phyloP scores from a whole-genome alignment of 2,888 invertebrate species.

The Nomada flava region DNA sequence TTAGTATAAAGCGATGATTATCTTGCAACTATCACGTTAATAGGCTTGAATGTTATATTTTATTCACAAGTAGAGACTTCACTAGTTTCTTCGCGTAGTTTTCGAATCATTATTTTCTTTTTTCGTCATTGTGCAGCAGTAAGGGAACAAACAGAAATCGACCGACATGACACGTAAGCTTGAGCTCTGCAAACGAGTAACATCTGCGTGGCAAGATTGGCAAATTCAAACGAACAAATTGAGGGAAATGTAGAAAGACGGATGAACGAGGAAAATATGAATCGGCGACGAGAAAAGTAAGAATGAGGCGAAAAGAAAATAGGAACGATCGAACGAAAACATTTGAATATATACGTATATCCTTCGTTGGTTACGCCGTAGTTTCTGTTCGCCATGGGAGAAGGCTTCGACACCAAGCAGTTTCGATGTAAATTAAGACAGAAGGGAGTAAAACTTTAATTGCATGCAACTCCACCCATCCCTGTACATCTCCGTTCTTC shows the following conservation, averaged over 20 bases:
- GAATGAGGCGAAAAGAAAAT: slow-evolving; percentile 16
- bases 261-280: background rate
- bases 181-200: background rate
- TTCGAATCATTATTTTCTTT: no score
- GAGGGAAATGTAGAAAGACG: background rate
- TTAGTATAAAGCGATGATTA: no score
- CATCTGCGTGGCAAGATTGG: no score
- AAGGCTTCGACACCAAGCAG: slow-evolving; percentile 69
- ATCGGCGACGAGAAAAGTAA: background rate
- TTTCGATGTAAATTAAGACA: slow-evolving; percentile 73
- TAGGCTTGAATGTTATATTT: no score
- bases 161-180: no score
- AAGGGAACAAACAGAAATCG: no score
- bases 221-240: no score
- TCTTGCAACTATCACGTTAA: no score
- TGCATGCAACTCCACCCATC: slow-evolving; percentile 73
- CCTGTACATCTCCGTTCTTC: background rate
- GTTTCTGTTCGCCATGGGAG: slow-evolving; percentile 19
- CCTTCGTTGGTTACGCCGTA: slow-evolving; percentile 36
- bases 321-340: slow-evolving; percentile 56
- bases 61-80: no score
- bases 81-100: no score
- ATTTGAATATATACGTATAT: slow-evolving; percentile 68
- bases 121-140: no score
- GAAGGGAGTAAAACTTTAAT: slow-evolving; percentile 78